A percentile compares a stretch with the other conserved stretches of the same genome.
phyloP scores from a whole-genome alignment of 1,140 invertebrate genomes.

The Trigoniulus corallinus region DNA sequence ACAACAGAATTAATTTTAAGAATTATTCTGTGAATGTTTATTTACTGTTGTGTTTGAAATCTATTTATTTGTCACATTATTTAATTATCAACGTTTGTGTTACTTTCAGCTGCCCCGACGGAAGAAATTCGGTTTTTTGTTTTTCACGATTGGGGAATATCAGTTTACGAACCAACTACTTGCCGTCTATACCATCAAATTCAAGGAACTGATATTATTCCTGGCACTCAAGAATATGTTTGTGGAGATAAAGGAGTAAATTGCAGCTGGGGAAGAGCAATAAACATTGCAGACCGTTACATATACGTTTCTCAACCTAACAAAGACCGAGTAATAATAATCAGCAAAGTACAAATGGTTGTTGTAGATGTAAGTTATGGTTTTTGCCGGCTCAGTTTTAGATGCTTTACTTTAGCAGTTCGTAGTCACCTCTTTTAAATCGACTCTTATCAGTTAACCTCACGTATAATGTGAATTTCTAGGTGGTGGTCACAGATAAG shows the following conservation, averaged over 20 bases:
- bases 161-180: conserved; percentile 53
- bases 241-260: conserved; percentile 44
- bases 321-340: conserved; percentile 47
- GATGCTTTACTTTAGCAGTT: not conserved
- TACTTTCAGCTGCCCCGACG: conserved; percentile 34
- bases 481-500: conserved; percentile 57
- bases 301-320: conserved; percentile 57
- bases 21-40: not conserved
- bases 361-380: conserved; percentile 42
- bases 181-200: conserved; percentile 56
- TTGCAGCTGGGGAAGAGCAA: conserved; percentile 54
- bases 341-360: conserved; percentile 52
- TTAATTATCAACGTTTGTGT: not conserved
- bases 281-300: conserved; percentile 52
- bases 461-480: conserved; percentile 7
- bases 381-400: not conserved
- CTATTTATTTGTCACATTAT: not conserved
- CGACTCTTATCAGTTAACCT: no score
- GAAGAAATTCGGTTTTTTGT: conserved; percentile 48
- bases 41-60: not conserved
- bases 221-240: conserved; percentile 53
- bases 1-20: no score
- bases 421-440: not conserved
- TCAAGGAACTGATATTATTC: conserved; percentile 51
- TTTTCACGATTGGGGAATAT: conserved; percentile 59